A percentile compares a stretch with the other conserved stretches of the same genome.
Conservation (phyloP, 2,113 vertebrate species). For the Colinus virginianus region DNA sequence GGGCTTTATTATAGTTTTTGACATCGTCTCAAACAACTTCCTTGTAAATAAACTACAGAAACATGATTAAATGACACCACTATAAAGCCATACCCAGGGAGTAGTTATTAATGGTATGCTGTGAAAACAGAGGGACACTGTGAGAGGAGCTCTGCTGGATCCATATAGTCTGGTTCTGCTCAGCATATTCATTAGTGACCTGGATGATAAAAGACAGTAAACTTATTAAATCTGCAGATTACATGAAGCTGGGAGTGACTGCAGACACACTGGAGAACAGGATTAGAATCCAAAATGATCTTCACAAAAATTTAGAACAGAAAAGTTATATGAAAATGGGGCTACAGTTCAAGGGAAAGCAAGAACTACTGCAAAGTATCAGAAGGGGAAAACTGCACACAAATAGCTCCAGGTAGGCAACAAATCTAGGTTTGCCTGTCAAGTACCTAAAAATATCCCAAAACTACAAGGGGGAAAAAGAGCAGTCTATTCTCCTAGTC, state of each 20-base stretch:
- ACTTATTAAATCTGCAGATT: constrained; percentile 42
- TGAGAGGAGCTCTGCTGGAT: constrained; percentile 44
- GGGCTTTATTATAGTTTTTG: constrained; percentile 25
- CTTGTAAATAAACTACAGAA: constrained; percentile 41
- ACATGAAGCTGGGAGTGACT: neutral
- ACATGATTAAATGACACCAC: constrained; percentile 39
- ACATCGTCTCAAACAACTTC: constrained; percentile 21
- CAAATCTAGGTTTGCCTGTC: neutral
- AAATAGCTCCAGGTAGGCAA: neutral
- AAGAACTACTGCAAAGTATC: neutral
- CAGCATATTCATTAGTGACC: constrained; percentile 62
- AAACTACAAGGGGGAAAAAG: neutral
- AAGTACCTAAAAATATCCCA: neutral
- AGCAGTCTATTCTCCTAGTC: neutral
- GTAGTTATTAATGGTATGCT: constrained; percentile 37
- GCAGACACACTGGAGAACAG: neutral
- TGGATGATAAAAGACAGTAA: neutral
- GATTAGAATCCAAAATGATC: constrained; percentile 32
- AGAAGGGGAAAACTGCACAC: neutral
- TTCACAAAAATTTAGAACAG: neutral
- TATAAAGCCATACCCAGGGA: constrained; percentile 26
- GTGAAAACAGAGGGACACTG: constrained; percentile 35
- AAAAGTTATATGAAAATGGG: neutral
- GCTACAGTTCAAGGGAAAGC: neutral
- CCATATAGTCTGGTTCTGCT: neutral